Evolutionary conservation across 2,888 invertebrate genomes (phyloP).

Genomic region (Periphyllus acericola): DNA sequence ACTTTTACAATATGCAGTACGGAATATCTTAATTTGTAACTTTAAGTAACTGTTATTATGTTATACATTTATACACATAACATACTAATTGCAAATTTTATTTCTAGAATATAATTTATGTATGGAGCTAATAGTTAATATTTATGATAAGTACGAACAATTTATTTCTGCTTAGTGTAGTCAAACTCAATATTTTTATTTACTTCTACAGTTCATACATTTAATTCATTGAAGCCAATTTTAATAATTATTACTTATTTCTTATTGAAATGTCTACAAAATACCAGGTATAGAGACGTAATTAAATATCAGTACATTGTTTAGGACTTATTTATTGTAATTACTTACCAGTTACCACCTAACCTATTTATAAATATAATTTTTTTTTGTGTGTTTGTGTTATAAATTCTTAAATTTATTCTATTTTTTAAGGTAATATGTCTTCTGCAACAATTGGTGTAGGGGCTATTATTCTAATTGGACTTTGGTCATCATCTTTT

Average conservation of each 20-base stretch:
- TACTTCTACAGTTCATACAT: background rate
- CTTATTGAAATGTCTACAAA: slow-evolving; percentile 8
- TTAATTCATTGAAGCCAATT: background rate
- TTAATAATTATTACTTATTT: background rate
- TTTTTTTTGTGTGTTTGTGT: background rate
- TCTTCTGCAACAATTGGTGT: slow-evolving; percentile 70
- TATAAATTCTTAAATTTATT: background rate
- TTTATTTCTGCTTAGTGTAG: background rate
- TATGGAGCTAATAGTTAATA: background rate
- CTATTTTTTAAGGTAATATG: slow-evolving; percentile 30
- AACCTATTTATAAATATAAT: no score
- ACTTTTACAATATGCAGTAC: no score
- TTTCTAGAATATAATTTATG: no score
- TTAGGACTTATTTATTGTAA: no score
- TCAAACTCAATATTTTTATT: background rate
- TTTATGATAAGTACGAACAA: background rate
- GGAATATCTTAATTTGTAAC: no score
- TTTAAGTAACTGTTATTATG: no score
- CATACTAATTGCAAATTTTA: no score
- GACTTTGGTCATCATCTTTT: slow-evolving; percentile 74
- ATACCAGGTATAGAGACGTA: slow-evolving; percentile 20
- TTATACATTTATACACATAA: no score
- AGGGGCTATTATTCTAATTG: slow-evolving; percentile 75
- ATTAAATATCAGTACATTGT: background rate
- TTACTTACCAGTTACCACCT: no score